Evolutionary conservation across 2,113 vertebrate species (phyloP).

Genomic region (Brachyhypopomus gauderio): DNA sequence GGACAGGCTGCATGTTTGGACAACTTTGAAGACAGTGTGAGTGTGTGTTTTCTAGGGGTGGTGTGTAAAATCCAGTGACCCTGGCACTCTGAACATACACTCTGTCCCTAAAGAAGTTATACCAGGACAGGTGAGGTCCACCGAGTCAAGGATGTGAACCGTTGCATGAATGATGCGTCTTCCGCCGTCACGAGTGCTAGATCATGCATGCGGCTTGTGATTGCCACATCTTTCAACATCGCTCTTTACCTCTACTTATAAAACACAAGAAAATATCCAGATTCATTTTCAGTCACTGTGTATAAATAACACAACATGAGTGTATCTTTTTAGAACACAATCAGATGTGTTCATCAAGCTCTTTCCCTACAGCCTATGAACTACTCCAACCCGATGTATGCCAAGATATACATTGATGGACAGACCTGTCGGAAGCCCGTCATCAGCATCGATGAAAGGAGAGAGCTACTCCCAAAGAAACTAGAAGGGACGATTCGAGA

Average conservation of each 20-base stretch:
- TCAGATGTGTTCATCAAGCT: conserved; percentile 2
- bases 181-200: conserved; percentile 2
- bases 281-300: background rate
- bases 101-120: conserved; percentile 80
- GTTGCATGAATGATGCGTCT: conserved; percentile 7
- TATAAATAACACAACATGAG: background rate
- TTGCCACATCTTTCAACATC: background rate
- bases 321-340: background rate
- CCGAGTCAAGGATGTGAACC: conserved; percentile 4
- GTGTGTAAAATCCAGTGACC: conserved; percentile 81
- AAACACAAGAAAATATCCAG: background rate
- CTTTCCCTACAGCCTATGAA: conserved; percentile 84
- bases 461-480: conserved; percentile 99
- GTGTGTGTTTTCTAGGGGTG: conserved; percentile 78
- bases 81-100: conserved; percentile 72
- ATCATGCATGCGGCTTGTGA: conserved; percentile 11
- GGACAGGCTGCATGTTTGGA: conserved; percentile 29
- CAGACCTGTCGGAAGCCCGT: conserved; percentile 97
- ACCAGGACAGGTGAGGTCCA: conserved; percentile 78
- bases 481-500: conserved; percentile 97
- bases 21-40: conserved; percentile 38
- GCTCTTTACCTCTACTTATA: background rate
- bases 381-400: conserved; percentile 98
- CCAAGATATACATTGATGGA: conserved; percentile 95
- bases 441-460: conserved; percentile 95